Evolutionary conservation across 2,113 vertebrate genomes (phyloP), one percentile per base, ranked within the genome.

Genomic region (Scartelaos histophorus): DNA sequence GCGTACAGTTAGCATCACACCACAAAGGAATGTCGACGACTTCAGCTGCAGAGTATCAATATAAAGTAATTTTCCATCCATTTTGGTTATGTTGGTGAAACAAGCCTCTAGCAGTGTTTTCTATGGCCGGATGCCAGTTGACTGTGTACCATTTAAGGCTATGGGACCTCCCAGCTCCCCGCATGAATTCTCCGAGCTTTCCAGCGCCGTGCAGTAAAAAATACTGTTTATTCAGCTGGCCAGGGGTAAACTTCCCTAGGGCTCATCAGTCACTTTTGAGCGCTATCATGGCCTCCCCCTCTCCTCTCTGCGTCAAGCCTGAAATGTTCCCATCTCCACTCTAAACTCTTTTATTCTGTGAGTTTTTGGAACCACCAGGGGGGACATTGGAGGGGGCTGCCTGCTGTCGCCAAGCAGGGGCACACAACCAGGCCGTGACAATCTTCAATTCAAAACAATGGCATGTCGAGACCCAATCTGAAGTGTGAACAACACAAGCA

Each of bases 191-290:
- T 77, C 61, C 35, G 61, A 64, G 74, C 56, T 67, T 53, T 60
- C 70, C 25, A 67, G 57, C 53, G 70, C 61, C 54, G 51, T 7
- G 13, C 74, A 66, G 25, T 17, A 0, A 0, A 43, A 80, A 25
- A 61, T 60, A 47, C 35, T 54, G 70, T 83, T 85, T 84, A 83
- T 85, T 87, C 76, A 71, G 57, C 78, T 64, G 82, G 80, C 76
- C 75, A 82, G 74, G 66, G 71, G 73, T 69, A 81, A 82, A 74
- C 35, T 70, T 85, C 86, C 86, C 83, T 16, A 17, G 72, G 76
- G 79, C 57, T 74, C 78, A 73, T 82, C 87, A 87, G 78, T 87
- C 88, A 86, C 70, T 72, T 83, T 82, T 85, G 86, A 86, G 77
- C 66, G 51, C 70, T 35, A 73, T 85, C 85, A 84, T 75, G 79